phyloP scores from a whole-genome alignment of 2,113 vertebrate genomes.

The Mionectes macconnelli region DNA sequence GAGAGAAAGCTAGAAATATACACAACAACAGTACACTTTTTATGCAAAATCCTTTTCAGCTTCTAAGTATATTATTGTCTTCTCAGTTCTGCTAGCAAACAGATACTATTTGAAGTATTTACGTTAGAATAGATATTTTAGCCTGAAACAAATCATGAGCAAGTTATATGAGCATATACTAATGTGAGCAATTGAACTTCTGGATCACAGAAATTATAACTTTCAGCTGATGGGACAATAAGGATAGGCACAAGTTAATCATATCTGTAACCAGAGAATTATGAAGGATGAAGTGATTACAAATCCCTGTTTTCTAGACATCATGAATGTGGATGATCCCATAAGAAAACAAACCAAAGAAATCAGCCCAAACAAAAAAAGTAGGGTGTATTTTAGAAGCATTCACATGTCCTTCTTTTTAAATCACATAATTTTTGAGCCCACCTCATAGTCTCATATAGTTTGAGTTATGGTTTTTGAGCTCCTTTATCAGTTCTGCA shows the following conservation, averaged over 20 bases:
- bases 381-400: fast-evolving
- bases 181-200: neutral
- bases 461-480: neutral
- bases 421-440: neutral
- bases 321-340: neutral
- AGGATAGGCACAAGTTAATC: neutral
- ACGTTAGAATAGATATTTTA: neutral
- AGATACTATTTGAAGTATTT: neutral
- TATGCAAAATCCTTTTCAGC: neutral
- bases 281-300: neutral
- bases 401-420: neutral
- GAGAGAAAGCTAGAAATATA: neutral
- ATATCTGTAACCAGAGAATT: neutral
- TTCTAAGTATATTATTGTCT: neutral
- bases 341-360: neutral
- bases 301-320: neutral
- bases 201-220: neutral
- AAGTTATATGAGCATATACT: neutral
- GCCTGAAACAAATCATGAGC: neutral
- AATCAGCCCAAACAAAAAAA: neutral
- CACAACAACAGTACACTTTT: neutral
- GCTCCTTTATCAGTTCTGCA: neutral
- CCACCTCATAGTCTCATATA: neutral
- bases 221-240: neutral
- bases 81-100: neutral